These are phyloP conservation scores for Brachystomella parvula DNA, from an alignment of 1,140 invertebrate species.

Conservation along the genomic window DNA sequence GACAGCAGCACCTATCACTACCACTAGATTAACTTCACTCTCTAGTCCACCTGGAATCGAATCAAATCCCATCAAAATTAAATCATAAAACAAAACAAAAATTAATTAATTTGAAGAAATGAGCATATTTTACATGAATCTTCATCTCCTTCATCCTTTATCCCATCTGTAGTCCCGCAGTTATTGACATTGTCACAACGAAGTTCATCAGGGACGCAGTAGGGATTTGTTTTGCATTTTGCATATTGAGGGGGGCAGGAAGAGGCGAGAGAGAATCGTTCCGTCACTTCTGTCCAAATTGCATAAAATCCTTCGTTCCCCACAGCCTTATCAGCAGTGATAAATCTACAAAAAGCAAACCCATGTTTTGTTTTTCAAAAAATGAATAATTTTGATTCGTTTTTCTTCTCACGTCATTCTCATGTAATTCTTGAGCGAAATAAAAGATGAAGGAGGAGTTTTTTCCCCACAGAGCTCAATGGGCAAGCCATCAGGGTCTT, in stretches of 20 bases:
- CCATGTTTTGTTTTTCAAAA: slow-evolving; percentile 32
- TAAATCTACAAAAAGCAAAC: slow-evolving; percentile 57
- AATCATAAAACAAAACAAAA: background rate
- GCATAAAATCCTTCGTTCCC: slow-evolving; percentile 74
- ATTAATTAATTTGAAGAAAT: background rate
- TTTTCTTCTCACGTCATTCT: slow-evolving; percentile 59
- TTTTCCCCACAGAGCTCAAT: slow-evolving; percentile 83
- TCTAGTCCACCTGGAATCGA: slow-evolving; percentile 19
- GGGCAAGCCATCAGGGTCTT: slow-evolving; percentile 61
- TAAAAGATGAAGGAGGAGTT: slow-evolving; percentile 62
- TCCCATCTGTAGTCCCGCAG: slow-evolving; percentile 54
- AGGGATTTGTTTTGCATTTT: slow-evolving; percentile 57
- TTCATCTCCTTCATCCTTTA: slow-evolving; percentile 67
- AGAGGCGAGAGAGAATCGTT: background rate
- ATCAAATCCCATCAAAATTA: slow-evolving; percentile 6
- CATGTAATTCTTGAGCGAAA: slow-evolving; percentile 73
- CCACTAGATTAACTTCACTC: slow-evolving; percentile 25
- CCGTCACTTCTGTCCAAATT: slow-evolving; percentile 69
- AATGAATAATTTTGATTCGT: slow-evolving; percentile 24
- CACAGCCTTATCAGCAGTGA: slow-evolving; percentile 72
- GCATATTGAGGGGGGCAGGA: slow-evolving; percentile 46
- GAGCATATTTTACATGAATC: slow-evolving; percentile 59
- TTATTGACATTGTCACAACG: slow-evolving; percentile 69
- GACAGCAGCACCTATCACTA: slow-evolving; percentile 22
- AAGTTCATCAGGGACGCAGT: slow-evolving; percentile 69